Conservation (phyloP, 2,888 invertebrate species). For the Deilephila elpenor region DNA sequence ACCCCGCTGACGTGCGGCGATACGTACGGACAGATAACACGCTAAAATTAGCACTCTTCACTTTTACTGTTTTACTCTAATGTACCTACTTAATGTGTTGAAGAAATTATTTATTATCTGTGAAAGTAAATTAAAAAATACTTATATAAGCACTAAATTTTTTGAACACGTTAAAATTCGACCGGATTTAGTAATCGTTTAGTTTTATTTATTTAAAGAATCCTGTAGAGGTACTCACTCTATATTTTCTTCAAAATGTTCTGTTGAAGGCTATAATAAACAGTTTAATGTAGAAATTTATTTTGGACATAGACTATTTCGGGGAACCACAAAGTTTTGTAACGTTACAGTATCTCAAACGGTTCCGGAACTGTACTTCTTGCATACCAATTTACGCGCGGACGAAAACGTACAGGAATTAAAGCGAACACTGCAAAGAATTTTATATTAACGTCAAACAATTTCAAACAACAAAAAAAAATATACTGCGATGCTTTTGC, state of each 20-base stretch:
- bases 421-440: slow-evolving; percentile 15
- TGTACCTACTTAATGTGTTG: background rate
- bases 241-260: no score
- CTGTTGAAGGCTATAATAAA: no score
- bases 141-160: no score
- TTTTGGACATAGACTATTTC: slow-evolving; percentile 12
- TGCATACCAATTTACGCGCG: slow-evolving; percentile 22
- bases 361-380: slow-evolving; percentile 24
- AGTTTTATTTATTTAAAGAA: no score
- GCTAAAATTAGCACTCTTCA: slow-evolving; percentile 11
- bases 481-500: background rate
- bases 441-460: slow-evolving; percentile 15
- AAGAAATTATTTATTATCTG: slow-evolving; percentile 1
- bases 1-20: slow-evolving; percentile 13
- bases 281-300: slow-evolving; percentile 7
- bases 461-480: background rate
- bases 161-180: background rate
- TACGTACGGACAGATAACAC: slow-evolving; percentile 13
- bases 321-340: slow-evolving; percentile 17
- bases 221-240: no score
- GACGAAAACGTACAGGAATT: slow-evolving; percentile 14
- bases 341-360: slow-evolving; percentile 22
- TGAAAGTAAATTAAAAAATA: background rate
- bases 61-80: background rate
- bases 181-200: no score